Evolutionary conservation across 2,888 invertebrate species (phyloP), one percentile per base, ranked within the genome.

Genomic region (Toxonevra muliebris): DNA sequence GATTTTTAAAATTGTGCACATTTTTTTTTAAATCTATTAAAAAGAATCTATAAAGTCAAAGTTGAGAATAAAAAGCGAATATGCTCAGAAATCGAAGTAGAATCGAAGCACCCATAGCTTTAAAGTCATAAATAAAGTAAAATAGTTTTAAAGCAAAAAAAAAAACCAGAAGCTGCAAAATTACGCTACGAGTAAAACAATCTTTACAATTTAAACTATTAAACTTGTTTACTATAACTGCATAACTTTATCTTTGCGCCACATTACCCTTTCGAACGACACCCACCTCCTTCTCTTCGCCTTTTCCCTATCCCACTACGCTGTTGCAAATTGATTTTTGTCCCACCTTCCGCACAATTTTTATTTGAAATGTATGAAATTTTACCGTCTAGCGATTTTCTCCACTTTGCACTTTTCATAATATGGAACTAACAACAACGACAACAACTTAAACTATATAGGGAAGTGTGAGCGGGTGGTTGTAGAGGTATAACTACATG

Each of bases 321-420:
- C 62, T 53, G 42, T 42, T 15, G 54, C 53, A 62, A 62, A 62
- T 62, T 62, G 62, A 62, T 62, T 62, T 20, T 41, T 13, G 42
- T 53, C 19, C 19, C 20, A 20, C 13, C 62, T 41, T 52, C 42
- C 50, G 54, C 43, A 42, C 43, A 42, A 54, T 53, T 41, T 61
- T 48, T 10, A 62, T 42, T 42, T 59, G 42, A 19, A 59, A 59
- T 65, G 65, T 11, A 58, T 13, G 48, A 41, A 61, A 66, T 61
- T 66, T 66, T 54, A 66, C 61, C 61, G 66, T 66, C 66, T 66
- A 54, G 66, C 66, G 66, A 54, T 54, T 66, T 66, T 61, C 45
- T 40, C 19, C 52, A 57, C 15, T 58, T 45, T 41, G 58, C 42
- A 15, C 57, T 57, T 48, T 45, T 17, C 42, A 52, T 58, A 11